Conservation (phyloP, 2,888 invertebrate genomes). For the Caenorhabditis afra region DNA sequence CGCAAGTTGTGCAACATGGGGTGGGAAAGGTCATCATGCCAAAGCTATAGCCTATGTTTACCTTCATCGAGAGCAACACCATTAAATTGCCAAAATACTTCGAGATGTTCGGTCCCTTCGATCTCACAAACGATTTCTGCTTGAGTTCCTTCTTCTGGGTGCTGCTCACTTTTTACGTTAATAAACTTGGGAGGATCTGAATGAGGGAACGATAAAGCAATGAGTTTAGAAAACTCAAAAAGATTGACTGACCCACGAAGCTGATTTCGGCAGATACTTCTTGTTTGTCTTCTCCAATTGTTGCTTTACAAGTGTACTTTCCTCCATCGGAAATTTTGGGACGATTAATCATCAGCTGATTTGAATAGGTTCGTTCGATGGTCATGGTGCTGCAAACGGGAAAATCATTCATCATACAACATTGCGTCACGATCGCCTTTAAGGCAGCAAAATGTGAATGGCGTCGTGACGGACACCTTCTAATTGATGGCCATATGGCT, state of each 20-base stretch:
- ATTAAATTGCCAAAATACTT: conserved; percentile 75
- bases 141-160: conserved; percentile 72
- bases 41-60: conserved; percentile 38
- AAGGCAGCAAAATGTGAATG: conserved; percentile 17
- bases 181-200: conserved; percentile 72
- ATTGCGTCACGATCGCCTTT: conserved; percentile 24
- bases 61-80: conserved; percentile 68
- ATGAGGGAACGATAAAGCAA: conserved; percentile 11
- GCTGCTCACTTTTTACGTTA: conserved; percentile 65
- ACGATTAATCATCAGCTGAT: conserved; percentile 69
- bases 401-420: conserved; percentile 43
- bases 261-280: conserved; percentile 63
- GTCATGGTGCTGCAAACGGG: conserved; percentile 70
- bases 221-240: neutral
- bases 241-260: conserved; percentile 65
- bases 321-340: conserved; percentile 65
- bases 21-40: neutral
- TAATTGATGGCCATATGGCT: conserved; percentile 51
- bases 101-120: conserved; percentile 61
- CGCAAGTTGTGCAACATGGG: conserved; percentile 32
- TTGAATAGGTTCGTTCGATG: conserved; percentile 64
- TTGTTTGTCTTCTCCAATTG: conserved; percentile 60
- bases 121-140: conserved; percentile 72
- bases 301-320: conserved; percentile 65
- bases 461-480: neutral